Evolutionary conservation across 2,888 invertebrate genomes (phyloP), one percentile per base, ranked within the genome.

Genomic region (Drosophila differens): DNA sequence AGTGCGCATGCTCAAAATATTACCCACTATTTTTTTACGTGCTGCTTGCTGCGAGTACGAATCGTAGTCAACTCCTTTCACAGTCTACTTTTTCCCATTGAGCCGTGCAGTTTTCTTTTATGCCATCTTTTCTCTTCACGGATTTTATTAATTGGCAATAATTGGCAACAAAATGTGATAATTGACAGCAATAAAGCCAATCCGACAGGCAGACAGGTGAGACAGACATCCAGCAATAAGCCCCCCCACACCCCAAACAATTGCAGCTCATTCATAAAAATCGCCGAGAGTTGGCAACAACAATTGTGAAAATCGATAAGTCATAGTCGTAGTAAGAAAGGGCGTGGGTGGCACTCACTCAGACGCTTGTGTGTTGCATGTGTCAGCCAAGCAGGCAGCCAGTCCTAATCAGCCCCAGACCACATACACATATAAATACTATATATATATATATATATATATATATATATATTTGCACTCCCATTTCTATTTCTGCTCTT

Each of bases 161-260:
- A 69, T 62, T 62, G 75, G 57, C 58, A 66, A 76, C 83, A 88
- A 82, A 74, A 85, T 85, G 85, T 85, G 73, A 85, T 83, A 83
- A 59, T 51, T 52, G 72, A 47, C 19, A 5, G 7, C 28, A 37
- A 25, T 14, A 14, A 19, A 49, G 49, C 28, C 37, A 39, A 58
- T 30, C 41, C 41, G 58, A 22, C 32, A 66, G 67, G 32, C 37
- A 70, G 62, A 71, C 61, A 84, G 90, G 89, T 90, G 58, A 74
- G 78, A 19, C n/a, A 25, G 12, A 41, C n/a, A 22, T 9, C 16
- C 4, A 28, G 1, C 16, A 55, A 4, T 19, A 22, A 22, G 35
- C 35, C 3, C 5, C 35, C 10, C 16, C 28, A n/a, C 14, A 7
- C 10, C 19, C 1, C 30, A 30, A 28, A 16, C n/a, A 16, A 22